Conservation (phyloP, 2,797 vertebrate genomes). For the Choloepus didactylus region DNA sequence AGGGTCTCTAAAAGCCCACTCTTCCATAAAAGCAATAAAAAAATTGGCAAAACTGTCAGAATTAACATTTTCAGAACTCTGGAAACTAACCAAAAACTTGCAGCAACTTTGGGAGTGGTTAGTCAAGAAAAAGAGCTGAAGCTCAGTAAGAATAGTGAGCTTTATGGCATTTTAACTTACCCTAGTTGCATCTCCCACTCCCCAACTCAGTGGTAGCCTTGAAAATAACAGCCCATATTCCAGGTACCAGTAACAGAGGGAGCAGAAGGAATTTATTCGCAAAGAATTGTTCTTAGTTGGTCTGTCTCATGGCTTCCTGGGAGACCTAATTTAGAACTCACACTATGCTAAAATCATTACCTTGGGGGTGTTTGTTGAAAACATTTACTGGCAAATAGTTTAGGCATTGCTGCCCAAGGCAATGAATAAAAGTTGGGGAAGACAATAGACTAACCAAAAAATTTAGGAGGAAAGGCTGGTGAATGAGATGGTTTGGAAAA, state of each 20-base stretch:
- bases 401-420: background rate
- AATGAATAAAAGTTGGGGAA: background rate
- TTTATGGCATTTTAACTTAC: no score
- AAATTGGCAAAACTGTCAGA: background rate
- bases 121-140: conserved; percentile 31
- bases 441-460: background rate
- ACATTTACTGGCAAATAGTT: background rate
- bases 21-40: background rate
- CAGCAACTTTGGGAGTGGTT: background rate
- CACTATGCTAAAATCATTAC: background rate
- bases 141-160: background rate
- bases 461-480: background rate
- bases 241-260: background rate
- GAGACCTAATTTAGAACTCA: conserved; percentile 1
- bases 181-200: no score
- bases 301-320: background rate
- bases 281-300: conserved; percentile 6
- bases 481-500: background rate
- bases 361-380: background rate
- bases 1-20: background rate
- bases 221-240: background rate
- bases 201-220: background rate
- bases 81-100: conserved; percentile 34
- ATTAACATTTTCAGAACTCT: conserved; percentile 5
- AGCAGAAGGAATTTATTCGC: background rate